Percentiles rank a stretch among this genome's conserved stretches.
Conservation (phyloP, 1,140 invertebrate genomes). For the Drosophila fuyamai region DNA sequence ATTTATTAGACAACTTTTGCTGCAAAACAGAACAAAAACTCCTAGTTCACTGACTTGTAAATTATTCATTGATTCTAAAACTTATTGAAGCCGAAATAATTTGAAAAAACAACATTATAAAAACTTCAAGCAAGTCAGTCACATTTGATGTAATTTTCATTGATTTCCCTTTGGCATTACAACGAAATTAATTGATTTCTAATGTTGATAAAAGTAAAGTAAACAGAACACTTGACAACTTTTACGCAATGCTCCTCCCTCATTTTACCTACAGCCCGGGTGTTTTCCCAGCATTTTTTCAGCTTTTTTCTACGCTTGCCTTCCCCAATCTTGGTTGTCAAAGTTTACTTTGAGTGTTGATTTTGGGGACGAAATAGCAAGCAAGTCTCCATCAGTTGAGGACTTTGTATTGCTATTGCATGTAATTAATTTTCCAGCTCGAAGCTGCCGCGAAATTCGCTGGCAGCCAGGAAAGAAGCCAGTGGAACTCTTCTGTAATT, state of each 20-base stretch:
- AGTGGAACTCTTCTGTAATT: conserved; percentile 41
- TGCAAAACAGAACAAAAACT: conserved; percentile 19
- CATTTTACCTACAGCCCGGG: conserved; percentile 8
- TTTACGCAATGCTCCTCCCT: conserved; percentile 16
- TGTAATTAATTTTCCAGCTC: conserved; percentile 71
- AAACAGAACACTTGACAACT: conserved; percentile 65
- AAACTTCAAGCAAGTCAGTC: conserved; percentile 1
- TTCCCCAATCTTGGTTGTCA: conserved; percentile 35
- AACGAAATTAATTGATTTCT: conserved; percentile 71
- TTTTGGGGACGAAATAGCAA: conserved; percentile 57
- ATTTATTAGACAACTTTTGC: conserved; percentile 4
- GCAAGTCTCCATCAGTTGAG: conserved; percentile 24
- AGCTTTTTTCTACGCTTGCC: conserved; percentile 11
- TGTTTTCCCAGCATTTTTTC: conserved; percentile 11
- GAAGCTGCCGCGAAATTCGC: conserved; percentile 21
- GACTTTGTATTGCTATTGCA: conserved; percentile 57
- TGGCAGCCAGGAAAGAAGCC: conserved; percentile 23
- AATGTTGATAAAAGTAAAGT: conserved; percentile 60
- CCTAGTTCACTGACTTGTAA: conserved; percentile 13
- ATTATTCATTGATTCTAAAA: conserved; percentile 37
- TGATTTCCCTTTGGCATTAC: conserved; percentile 46
- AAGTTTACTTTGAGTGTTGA: conserved; percentile 59
- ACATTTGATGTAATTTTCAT: conserved; percentile 45
- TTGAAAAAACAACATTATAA: conserved; percentile 29
- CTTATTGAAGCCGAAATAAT: conserved; percentile 33